Percentiles rank a stretch among this genome's conserved stretches.
phyloP scores from a whole-genome alignment of 1,140 invertebrate genomes.

The Schlechtendalia chinensis region DNA sequence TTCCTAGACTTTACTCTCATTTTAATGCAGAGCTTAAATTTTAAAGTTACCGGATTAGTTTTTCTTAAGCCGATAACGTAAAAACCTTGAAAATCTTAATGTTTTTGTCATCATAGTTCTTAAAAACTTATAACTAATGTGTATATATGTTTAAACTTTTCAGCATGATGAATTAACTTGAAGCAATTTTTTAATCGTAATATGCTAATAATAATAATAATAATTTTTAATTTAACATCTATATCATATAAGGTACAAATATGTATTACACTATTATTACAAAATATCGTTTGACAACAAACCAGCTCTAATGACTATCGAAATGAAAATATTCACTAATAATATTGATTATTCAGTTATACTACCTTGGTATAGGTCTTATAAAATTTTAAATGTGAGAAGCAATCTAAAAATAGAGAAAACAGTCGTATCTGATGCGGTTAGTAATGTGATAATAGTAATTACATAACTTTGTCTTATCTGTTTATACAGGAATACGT shows the following conservation, averaged over 20 bases:
- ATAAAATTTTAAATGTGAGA: neutral
- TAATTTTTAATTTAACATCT: too few species aligned
- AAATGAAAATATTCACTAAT: too few species aligned
- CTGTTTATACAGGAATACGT: conserved; percentile 68
- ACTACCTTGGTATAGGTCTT: neutral
- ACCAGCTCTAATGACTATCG: too few species aligned
- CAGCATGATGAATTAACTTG: neutral
- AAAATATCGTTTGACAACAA: too few species aligned
- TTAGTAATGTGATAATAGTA: too few species aligned
- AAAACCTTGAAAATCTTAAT: conserved; percentile 2
- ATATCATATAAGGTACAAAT: too few species aligned
- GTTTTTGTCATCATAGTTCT: neutral
- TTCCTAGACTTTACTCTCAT: neutral
- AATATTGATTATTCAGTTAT: neutral
- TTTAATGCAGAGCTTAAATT: neutral
- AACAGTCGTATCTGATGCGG: too few species aligned
- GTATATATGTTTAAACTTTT: neutral
- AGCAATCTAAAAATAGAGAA: too few species aligned
- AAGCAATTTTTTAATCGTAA: neutral
- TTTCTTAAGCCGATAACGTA: neutral
- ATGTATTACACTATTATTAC: too few species aligned
- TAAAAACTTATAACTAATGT: neutral
- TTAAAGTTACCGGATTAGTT: neutral
- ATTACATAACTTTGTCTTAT: too few species aligned
- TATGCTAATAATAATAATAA: too few species aligned